A percentile compares a stretch with the other conserved stretches of the same genome.
Evolutionary conservation across 2,888 invertebrate genomes (phyloP).

Genomic region (Ectemnius lituratus): DNA sequence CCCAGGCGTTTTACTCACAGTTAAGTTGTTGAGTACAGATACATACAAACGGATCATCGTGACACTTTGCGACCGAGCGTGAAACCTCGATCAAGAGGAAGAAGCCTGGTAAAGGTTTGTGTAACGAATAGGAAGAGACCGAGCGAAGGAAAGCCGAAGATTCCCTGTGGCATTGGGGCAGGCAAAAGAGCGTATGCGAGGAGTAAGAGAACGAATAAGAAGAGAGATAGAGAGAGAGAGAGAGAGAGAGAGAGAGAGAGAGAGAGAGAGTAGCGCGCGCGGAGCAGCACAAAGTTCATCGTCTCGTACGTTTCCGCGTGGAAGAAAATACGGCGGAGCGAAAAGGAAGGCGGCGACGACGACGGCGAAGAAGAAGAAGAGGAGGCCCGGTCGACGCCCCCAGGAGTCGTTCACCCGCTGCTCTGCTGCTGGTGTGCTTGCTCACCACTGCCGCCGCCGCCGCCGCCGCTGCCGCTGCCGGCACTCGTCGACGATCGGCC

Average conservation of each 20-base stretch:
- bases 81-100: too few relatives aligned
- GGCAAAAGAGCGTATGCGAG: too few relatives aligned
- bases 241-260: constrained; percentile 24
- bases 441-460: too few relatives aligned
- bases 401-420: constrained; percentile 74
- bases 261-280: constrained; percentile 16
- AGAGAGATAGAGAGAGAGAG: constrained; percentile 24
- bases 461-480: constrained; percentile 7
- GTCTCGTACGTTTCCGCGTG: constrained; percentile 43
- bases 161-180: too few relatives aligned
- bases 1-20: too few relatives aligned
- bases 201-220: not conserved
- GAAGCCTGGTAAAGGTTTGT: too few relatives aligned
- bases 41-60: too few relatives aligned
- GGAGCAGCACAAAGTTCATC: constrained; percentile 37
- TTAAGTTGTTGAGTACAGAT: too few relatives aligned
- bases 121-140: too few relatives aligned
- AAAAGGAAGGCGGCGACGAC: constrained; percentile 12
- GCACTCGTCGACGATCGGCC: constrained; percentile 68
- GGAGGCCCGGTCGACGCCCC: constrained; percentile 75
- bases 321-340: constrained; percentile 38
- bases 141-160: too few relatives aligned
- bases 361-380: constrained; percentile 44
- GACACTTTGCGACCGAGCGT: too few relatives aligned
- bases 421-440: too few relatives aligned